Percentiles rank a stretch among this genome's conserved stretches.
Evolutionary conservation across 2,113 vertebrate species (phyloP).

Genomic region (Mirounga angustirostris): DNA sequence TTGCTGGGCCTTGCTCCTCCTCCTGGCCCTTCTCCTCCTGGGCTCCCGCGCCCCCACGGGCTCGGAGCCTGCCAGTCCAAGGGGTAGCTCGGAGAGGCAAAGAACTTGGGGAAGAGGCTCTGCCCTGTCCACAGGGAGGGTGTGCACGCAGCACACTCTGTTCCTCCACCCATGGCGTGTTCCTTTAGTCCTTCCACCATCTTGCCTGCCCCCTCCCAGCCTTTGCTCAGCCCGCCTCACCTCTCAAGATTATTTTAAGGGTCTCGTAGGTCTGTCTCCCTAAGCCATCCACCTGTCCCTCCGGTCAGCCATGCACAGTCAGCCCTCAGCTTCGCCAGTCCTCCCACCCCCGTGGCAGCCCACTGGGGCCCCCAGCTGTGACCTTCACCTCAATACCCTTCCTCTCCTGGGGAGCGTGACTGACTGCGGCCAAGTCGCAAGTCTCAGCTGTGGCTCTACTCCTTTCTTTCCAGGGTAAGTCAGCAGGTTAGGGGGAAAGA

Average conservation of each 20-base stretch:
- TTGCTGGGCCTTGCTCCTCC: background rate
- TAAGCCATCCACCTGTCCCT: background rate
- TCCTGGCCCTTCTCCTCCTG: too few species aligned
- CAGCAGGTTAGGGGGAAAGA: background rate
- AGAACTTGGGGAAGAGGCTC: background rate
- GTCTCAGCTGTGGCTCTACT: background rate
- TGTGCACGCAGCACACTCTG: rapidly evolving
- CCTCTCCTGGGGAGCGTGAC: background rate
- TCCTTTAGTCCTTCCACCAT: background rate
- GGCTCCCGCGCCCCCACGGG: background rate
- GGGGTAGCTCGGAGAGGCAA: background rate
- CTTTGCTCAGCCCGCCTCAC: background rate
- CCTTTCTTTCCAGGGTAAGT: background rate
- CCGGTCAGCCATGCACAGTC: background rate
- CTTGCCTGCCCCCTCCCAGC: background rate
- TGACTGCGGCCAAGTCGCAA: background rate
- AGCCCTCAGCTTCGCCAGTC: background rate
- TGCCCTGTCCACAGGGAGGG: background rate
- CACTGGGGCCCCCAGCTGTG: background rate
- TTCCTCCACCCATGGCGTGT: rapidly evolving
- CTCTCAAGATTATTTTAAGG: background rate
- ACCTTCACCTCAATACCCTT: background rate
- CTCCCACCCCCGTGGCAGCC: background rate
- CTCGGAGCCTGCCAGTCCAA: background rate
- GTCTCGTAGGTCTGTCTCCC: background rate